phyloP scores from a whole-genome alignment of 2,888 invertebrate genomes.

The Chalcosyrphus nemorum region DNA sequence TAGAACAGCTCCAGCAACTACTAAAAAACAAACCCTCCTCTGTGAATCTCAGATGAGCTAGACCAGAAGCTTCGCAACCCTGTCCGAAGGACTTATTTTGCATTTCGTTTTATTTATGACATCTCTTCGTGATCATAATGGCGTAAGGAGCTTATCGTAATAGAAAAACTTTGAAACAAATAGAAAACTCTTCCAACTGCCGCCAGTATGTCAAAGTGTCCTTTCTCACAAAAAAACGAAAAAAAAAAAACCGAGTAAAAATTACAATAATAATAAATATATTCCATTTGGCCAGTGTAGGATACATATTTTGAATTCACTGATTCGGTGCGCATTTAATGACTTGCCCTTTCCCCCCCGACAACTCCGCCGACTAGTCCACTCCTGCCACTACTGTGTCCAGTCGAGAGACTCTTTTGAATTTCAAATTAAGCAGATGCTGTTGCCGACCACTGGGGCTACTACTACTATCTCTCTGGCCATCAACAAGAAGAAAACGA shows the following conservation, averaged over 20 bases:
- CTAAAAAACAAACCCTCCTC: too few species aligned
- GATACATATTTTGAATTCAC: not conserved
- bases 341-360: too few species aligned
- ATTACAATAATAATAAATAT: conserved; percentile 2
- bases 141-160: conserved; percentile 31
- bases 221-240: not conserved
- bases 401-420: conserved; percentile 9
- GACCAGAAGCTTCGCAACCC: too few species aligned
- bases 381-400: not conserved
- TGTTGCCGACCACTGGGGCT: conserved; percentile 1
- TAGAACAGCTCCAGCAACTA: too few species aligned
- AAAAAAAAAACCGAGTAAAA: too few species aligned
- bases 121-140: conserved; percentile 12
- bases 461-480: not conserved
- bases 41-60: too few species aligned
- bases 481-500: not conserved
- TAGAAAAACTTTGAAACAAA: conserved; percentile 37
- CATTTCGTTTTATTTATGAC: conserved; percentile 34
- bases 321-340: not conserved
- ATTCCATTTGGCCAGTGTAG: not conserved
- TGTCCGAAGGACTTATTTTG: conserved; percentile 7
- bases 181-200: conserved; percentile 1
- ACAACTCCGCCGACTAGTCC: too few species aligned
- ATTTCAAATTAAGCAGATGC: conserved; percentile 46
- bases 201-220: not conserved